Evolutionary conservation across 2,888 invertebrate genomes (phyloP).

Genomic region (Rhingia campestris): DNA sequence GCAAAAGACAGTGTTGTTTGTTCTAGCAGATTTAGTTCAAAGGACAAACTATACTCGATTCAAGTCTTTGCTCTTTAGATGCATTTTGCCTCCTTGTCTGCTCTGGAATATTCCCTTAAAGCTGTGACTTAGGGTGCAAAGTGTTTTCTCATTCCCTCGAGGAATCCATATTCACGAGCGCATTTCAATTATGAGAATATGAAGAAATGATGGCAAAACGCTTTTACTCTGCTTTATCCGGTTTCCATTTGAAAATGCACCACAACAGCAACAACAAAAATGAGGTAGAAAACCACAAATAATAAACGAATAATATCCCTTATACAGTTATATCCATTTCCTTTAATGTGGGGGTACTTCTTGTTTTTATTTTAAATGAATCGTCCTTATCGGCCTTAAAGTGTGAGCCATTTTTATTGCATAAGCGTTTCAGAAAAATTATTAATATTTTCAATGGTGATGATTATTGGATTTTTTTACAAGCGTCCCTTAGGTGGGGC

Average conservation of each 20-base stretch:
- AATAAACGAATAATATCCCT: constrained; percentile 59
- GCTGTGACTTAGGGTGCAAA: constrained; percentile 13
- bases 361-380: constrained; percentile 4
- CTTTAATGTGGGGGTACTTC: too few species aligned
- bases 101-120: neutral
- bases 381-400: constrained; percentile 31
- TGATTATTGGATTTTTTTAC: neutral
- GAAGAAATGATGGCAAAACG: constrained; percentile 40
- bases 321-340: neutral
- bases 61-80: constrained; percentile 51
- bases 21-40: constrained; percentile 36
- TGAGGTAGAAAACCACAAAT: constrained; percentile 35
- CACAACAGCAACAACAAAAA: constrained; percentile 10
- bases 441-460: neutral
- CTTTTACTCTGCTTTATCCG: constrained; percentile 59
- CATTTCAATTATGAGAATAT: constrained; percentile 64
- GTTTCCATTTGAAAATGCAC: constrained; percentile 53
- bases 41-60: constrained; percentile 48
- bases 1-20: constrained; percentile 14
- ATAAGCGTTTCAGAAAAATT: neutral
- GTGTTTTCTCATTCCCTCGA: constrained; percentile 12
- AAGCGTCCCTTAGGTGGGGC: neutral
- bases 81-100: constrained; percentile 14
- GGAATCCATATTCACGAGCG: constrained; percentile 30
- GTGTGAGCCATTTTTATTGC: constrained; percentile 33